Evolutionary conservation across 2,797 vertebrate genomes (phyloP), one percentile per base, ranked within the genome.

Genomic region (Clarias laeviceps): DNA sequence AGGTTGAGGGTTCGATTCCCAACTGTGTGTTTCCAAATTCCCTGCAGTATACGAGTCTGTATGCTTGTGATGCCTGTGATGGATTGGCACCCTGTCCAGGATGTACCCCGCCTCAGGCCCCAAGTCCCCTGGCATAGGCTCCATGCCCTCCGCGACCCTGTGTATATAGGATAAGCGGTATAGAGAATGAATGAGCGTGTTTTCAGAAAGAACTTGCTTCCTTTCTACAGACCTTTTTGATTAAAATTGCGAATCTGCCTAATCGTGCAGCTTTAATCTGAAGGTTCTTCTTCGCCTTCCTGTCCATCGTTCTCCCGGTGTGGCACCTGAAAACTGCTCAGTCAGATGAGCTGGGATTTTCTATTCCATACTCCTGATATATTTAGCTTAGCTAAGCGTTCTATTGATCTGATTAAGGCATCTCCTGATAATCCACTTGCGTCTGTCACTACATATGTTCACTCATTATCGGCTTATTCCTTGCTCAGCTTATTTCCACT

Each of bases 261-360:
- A 56, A 78, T 20, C 2, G 0, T 3, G 76, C 76, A 4, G 24
- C 9, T 29, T 34, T 7, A 57, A 57, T 20, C n/a, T 20, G 29
- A 27, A 17, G n/a, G 17, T 76, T 11, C 15, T 56, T 76, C 27
- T 20, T 57, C 12, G 73, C 17, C 29, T 76, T 32, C 3, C 45
- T 57, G 18, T 22, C 9, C 18, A 20, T 20, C 9, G 27, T 57
- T 0, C 73, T 76, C 73, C 20, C 27, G 32, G 54, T 57, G 73
- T 2, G 18, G 29, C 18, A 22, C 0, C 4, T 1, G 5, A 29
- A 59, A 59, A 24, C n/a, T n/a, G 22, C 34, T 62, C 57, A n/a
- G 57, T 40, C 77, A 79, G 77, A 56, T 77, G 29, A 57, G 57
- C 29, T 34, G 29, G 29, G 77, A 79, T 79, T 37, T 79, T 61